Base-by-base conservation (phyloP, 1,140 invertebrate genomes). In the Ephestia elutella region DNA sequence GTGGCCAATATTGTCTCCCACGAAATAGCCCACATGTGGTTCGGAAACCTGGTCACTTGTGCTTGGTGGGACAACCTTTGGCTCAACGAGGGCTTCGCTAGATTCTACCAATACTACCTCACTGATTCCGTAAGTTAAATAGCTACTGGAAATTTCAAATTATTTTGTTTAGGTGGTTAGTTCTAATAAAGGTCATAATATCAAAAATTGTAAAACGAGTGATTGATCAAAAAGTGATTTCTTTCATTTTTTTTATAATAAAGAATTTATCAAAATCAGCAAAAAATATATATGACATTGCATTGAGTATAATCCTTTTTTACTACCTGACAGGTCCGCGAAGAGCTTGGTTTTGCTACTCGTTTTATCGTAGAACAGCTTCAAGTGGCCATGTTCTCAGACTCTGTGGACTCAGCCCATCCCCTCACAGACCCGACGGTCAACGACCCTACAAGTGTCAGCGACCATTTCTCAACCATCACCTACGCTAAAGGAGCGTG, bases 81-180 rank as follows among this genome's bases (percentile, higher is more conserved):
- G 93, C 74, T 94, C 0, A 93, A 93, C 64, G 93, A 94, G 78
- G 92, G 91, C 1, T 94, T 94, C 63, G 92, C 92, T 0, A 83
- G 91, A 60, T 93, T 90, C 59, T 91, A 92, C 65, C 89, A 92
- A 90, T 95, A 94, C 74, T 95, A 66, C 82, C 92, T 90, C 70
- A 93, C 90, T 70, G 90, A 84, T 9, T 54, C 75, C 57, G 88
- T 84, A 64, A 63, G 75, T 60, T 54, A n/a, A n/a, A n/a, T n/a
- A n/a, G n/a, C n/a, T n/a, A n/a, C n/a, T n/a, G n/a, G n/a, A n/a
- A n/a, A n/a, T n/a, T n/a, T n/a, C n/a, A n/a, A n/a, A n/a, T 21
- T 62, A 30, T 55, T 15, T 50, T 20, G 8, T 51, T 53, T 15
- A 54, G 13, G 3, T 28, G 8, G 3, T 3, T 8, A 28, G 25